Evolutionary conservation across 2,888 invertebrate genomes (phyloP).

Genomic region (Noctua janthina): DNA sequence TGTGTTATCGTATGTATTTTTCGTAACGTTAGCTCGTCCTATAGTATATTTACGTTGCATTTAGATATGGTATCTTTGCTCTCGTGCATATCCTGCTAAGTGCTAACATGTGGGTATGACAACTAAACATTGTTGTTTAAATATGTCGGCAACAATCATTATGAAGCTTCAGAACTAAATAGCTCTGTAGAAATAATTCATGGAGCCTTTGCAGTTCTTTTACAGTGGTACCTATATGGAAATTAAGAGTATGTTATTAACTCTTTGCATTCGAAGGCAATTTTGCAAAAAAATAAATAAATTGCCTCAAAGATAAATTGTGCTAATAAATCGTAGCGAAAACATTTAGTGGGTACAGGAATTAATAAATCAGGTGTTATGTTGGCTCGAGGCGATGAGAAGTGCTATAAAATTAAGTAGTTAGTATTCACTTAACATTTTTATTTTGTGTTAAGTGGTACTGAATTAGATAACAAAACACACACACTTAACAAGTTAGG

Average conservation of each 20-base stretch:
- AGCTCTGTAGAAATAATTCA: not conserved
- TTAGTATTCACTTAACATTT: not conserved
- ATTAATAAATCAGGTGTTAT: not conserved
- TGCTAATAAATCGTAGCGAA: not conserved
- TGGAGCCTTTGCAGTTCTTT: not conserved
- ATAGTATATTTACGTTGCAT: constrained; percentile 15
- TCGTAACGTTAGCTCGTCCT: not conserved
- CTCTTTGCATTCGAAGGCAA: not conserved
- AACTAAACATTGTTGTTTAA: constrained; percentile 16
- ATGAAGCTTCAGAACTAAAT: not conserved
- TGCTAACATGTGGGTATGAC: constrained; percentile 6
- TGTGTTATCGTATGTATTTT: not conserved
- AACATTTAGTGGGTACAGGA: not conserved
- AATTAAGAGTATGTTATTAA: not conserved
- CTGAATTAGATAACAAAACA: not conserved
- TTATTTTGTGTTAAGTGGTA: not conserved
- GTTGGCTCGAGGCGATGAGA: not conserved
- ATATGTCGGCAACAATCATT: not conserved
- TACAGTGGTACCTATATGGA: not conserved
- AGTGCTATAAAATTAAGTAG: not conserved
- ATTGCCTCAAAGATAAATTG: not conserved
- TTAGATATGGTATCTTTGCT: constrained; percentile 18
- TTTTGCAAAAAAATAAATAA: not conserved
- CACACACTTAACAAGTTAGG: not conserved
- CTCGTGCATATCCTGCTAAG: constrained; percentile 16